Evolutionary conservation across 2,797 vertebrate genomes (phyloP), one percentile per base, ranked within the genome.

Genomic region (Myotis pilosus): DNA sequence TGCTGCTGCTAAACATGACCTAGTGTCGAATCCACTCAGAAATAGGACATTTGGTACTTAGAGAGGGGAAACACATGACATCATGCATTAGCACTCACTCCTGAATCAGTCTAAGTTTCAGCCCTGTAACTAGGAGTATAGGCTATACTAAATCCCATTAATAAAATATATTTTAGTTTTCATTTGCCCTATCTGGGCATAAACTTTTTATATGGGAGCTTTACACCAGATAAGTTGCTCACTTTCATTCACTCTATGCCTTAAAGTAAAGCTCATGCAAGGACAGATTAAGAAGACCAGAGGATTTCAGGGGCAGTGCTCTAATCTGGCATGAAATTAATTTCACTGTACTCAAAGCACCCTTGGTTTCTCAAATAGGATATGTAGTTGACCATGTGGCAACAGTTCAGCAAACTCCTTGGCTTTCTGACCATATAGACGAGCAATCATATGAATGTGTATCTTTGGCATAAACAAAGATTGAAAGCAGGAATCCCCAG

Each of bases 281-380:
- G 89, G 55, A 62, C 74, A 96, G 89, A 92, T 94, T 93, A 97
- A 95, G 85, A 93, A 72, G 69, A 44, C 60, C 93, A 89, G 93
- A 78, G 47, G 68, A 74, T 22, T 85, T 64, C 84, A 86, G 33
- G 6, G 75, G 69, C 68, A 87, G 74, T 44, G 95, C 30, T 95
- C 92, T 91, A 87, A 90, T 72, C 78, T 87, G 79, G 64, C 86
- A 72, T 76, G 85, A 83, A 96, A 94, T 95, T 97, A 95, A 97
- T 93, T 97, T 90, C 74, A 94, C 85, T 83, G 15, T 47, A 94
- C 90, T 79, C 95, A 94, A 66, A 94, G n/a, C 47, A 55, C 10
- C 71, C 91, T 96, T 57, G 82, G 62, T 90, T 96, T 93, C 91
- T 94, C 3, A 80, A 62, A 92, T 33, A 94, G 74, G 66, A 8